Base-by-base conservation (phyloP, 1,140 invertebrate species). In the Callitettix versicolor region DNA sequence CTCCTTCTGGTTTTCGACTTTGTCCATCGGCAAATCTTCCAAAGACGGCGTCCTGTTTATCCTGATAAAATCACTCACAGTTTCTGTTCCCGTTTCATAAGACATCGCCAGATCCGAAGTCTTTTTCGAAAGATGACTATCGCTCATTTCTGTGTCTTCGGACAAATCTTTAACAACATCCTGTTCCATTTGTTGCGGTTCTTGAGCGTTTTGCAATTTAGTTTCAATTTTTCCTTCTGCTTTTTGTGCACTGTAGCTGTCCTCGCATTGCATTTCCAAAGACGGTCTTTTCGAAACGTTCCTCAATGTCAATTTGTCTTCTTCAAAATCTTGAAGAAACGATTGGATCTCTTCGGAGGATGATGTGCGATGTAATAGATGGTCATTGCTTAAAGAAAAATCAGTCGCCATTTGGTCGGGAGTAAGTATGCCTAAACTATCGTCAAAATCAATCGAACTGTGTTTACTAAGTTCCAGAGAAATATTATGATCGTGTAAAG, bases 381-480 rank as follows among this genome's bases (percentile, higher is more conserved):
- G 41, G 11, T 30, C 36, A 12, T 21, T 40, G 33, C 56, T 61
- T 1, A 62, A 44, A 6, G 62, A 59, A 38, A 81, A 79, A 66
- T 85, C 84, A 52, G 26, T 4, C 3, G 82, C 79, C 87, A 91
- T 91, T 67, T 91, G 87, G 72, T 88, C 86, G 0, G 86, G 86
- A 5, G 87, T 89, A 15, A 91, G 71, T 59, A 91, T 90, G 7
- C 87, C 88, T 55, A 91, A 71, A 63, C 84, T 86, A 61, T 90
- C 87, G 67, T 89, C 82, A 62, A 79, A 66, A 55, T 83, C 86
- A 56, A 86, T 79, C 12, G 84, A 86, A 64, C 83, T 81, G 63
- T 88, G 82, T 64, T 85, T 82, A 64, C 79, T 82, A n/a, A 58
- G 56, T 26, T 44, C 20, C 22, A 44, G 34, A 12, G 36, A 41